A percentile compares a stretch with the other conserved stretches of the same genome.
Evolutionary conservation across 2,797 vertebrate genomes (phyloP).

Genomic region (Channallabes apus): DNA sequence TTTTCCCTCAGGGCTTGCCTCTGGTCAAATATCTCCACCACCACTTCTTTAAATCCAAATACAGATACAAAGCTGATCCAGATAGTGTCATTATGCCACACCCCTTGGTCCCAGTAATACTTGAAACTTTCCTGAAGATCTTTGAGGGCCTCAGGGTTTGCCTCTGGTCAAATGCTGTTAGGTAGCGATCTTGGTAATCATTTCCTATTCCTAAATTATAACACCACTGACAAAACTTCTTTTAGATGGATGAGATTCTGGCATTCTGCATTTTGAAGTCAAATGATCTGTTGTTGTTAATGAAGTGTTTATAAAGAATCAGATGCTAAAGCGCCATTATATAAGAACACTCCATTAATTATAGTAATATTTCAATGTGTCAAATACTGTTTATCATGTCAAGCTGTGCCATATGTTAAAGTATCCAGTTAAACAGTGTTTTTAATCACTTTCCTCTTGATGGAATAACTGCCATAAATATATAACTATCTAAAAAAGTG

Average conservation of each 20-base stretch:
- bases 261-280: not conserved
- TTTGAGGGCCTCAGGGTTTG: not conserved
- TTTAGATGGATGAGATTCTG: constrained; percentile 1
- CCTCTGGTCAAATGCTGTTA: not conserved
- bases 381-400: constrained; percentile 9
- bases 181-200: not conserved
- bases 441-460: constrained; percentile 7
- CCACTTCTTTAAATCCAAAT: too few relatives aligned
- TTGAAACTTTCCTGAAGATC: too few relatives aligned
- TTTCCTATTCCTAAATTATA: not conserved
- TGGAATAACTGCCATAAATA: constrained; percentile 4
- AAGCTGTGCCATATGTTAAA: constrained; percentile 15
- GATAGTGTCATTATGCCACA: too few relatives aligned
- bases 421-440: constrained; percentile 28
- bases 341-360: not conserved
- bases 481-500: constrained; percentile 2
- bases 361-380: not conserved
- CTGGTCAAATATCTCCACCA: not conserved
- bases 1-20: not conserved
- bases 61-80: too few relatives aligned
- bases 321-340: not conserved
- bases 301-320: not conserved
- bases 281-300: constrained; percentile 3
- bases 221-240: not conserved
- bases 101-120: too few relatives aligned